Conservation (phyloP, 2,113 vertebrate species). For the Pelobates fuscus region DNA sequence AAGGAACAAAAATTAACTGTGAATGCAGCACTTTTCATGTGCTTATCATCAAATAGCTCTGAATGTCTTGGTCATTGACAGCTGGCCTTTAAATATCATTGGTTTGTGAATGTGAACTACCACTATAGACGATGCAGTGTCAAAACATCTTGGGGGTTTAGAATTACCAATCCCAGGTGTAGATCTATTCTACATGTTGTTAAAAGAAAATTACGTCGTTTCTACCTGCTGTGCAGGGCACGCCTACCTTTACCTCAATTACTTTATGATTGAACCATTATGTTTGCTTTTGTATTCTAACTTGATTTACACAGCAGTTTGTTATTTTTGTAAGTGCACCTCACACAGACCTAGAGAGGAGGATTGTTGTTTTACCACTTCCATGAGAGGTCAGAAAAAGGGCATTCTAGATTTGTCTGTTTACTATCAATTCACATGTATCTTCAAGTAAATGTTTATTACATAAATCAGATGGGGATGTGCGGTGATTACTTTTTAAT, state of each 20-base stretch:
- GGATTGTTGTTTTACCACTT: constrained; percentile 52
- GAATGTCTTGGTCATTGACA: not conserved
- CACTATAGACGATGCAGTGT: too few relatives aligned
- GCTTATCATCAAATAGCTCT: too few relatives aligned
- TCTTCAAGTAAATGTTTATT: too few relatives aligned
- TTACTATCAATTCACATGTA: not conserved
- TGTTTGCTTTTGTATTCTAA: not conserved
- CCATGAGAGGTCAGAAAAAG: not conserved
- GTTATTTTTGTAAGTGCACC: not conserved
- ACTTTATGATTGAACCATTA: not conserved
- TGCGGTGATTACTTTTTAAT: too few relatives aligned
- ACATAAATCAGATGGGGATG: too few relatives aligned
- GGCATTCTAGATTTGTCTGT: not conserved
- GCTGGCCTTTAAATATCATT: too few relatives aligned
- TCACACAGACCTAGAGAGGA: not conserved
- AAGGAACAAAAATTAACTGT: too few relatives aligned
- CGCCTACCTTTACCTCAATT: not conserved
- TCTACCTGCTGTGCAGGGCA: constrained; percentile 4
- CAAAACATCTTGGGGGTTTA: not conserved
- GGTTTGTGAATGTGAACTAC: too few relatives aligned
- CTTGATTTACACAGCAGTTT: not conserved
- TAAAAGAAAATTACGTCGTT: not conserved
- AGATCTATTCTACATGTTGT: not conserved
- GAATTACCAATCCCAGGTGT: too few relatives aligned
- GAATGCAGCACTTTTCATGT: too few relatives aligned